Evolutionary conservation across 2,888 invertebrate genomes (phyloP), one percentile per base, ranked within the genome.

Genomic region (Stenoptilia bipunctidactyla): DNA sequence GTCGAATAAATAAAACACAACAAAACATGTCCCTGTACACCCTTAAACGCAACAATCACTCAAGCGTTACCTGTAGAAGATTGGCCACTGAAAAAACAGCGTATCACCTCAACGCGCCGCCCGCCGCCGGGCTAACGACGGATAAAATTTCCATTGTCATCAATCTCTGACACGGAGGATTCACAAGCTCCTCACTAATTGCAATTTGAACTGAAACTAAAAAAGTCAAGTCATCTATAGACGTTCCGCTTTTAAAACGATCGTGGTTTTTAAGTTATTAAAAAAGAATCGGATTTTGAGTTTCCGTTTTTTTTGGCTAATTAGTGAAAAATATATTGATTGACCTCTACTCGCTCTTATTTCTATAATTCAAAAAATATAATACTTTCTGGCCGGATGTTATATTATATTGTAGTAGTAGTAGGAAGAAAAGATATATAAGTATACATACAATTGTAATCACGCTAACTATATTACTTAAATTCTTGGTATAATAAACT

Each of bases 121-220:
- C 80, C 82, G 80, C 80, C 82, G 82, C 82, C 77, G 82, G 80
- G 82, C 80, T 82, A 82, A 82, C 82, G 82, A 82, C 77, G 82
- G 80, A 82, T 80, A 82, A 82, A 80, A 80, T 79, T 82, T 80
- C 79, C 80, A 82, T 80, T 80, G 80, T 82, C 82, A 82, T 82
- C 82, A 83, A 83, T 83, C 82, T 80, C 82, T 76, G 82, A 79
- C 70, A 73, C 62, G 63, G 76, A 76, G 80, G 71, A 80, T 76
- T 77, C 77, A 66, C 72, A 72, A 77, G 79, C 76, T 79, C 80
- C 68, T 79, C 79, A 75, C 80, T 82, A 82, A 83, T 80, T 79
- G 82, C 77, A 79, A 76, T 77, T 80, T 80, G 75, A 79, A 79
- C 76, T 76, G 79, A 79, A 65, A 80, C 77, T 74, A 76, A 71